A percentile compares a stretch with the other conserved stretches of the same genome.
phyloP scores from a whole-genome alignment of 2,797 vertebrate species.

The Microctenopoma lineatum region DNA sequence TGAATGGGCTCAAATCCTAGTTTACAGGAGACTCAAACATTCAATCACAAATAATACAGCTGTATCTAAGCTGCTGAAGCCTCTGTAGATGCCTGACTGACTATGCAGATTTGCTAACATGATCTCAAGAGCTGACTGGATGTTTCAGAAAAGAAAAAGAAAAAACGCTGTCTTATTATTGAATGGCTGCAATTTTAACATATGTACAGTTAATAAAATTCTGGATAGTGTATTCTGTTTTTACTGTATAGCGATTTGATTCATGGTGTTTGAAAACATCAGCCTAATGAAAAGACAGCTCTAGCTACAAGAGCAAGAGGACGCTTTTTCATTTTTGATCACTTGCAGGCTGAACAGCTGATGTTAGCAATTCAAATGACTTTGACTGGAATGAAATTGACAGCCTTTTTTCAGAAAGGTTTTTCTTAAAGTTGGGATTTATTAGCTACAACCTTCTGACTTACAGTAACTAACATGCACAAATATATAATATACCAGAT shows the following conservation, averaged over 20 bases:
- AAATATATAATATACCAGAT: background rate
- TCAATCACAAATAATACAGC: conserved; percentile 72
- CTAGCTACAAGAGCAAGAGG: background rate
- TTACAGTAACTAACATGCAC: background rate
- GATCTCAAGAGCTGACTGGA: conserved; percentile 61
- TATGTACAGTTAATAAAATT: conserved; percentile 17
- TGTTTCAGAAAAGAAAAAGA: conserved; percentile 5
- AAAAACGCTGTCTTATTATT: conserved; percentile 27
- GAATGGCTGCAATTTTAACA: conserved; percentile 38
- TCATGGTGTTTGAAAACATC: conserved; percentile 31
- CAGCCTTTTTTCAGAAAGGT: background rate
- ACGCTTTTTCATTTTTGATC: background rate
- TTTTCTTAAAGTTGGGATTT: background rate
- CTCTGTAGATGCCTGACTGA: conserved; percentile 61
- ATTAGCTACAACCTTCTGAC: background rate
- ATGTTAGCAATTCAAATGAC: background rate
- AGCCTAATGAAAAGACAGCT: conserved; percentile 18
- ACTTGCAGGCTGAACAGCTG: conserved; percentile 5
- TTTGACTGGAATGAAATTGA: background rate
- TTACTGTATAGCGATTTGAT: conserved; percentile 35
- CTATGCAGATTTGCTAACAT: conserved; percentile 69
- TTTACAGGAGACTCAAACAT: conserved; percentile 64
- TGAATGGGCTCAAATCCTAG: conserved; percentile 59
- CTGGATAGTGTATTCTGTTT: conserved; percentile 15
- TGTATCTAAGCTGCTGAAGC: conserved; percentile 69